A percentile compares a stretch with the other conserved stretches of the same genome.
Conservation (phyloP, 1,140 invertebrate genomes). For the Diachasmimorpha longicaudata region DNA sequence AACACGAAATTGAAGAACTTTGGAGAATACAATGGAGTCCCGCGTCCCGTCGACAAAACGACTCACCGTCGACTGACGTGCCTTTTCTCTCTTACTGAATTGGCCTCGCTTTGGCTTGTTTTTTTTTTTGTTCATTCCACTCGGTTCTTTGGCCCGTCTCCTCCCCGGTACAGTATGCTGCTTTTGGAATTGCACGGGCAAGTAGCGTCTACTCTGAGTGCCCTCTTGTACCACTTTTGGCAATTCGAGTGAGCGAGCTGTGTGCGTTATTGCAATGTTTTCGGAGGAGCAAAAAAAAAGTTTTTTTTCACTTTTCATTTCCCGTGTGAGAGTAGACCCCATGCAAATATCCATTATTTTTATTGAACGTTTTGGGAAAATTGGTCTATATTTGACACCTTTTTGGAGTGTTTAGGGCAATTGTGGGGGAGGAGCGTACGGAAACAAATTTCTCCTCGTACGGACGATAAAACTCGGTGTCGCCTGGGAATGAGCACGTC, state of each 20-base stretch:
- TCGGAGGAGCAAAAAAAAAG: not conserved
- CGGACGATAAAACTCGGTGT: too few relatives aligned
- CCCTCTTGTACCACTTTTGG: not conserved
- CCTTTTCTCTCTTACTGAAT: slow-evolving; percentile 12
- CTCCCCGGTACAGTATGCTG: not conserved
- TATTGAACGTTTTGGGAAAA: too few relatives aligned
- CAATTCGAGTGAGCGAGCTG: not conserved
- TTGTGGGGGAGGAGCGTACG: too few relatives aligned
- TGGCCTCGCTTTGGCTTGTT: not conserved
- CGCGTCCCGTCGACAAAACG: slow-evolving; percentile 15
- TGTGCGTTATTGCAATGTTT: not conserved
- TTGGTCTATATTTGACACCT: too few relatives aligned
- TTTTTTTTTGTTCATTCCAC: not conserved
- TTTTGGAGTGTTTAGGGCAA: too few relatives aligned
- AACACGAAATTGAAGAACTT: slow-evolving; percentile 37
- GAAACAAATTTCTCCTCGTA: too few relatives aligned
- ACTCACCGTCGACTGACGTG: not conserved
- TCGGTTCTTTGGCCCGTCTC: not conserved
- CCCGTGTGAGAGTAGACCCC: too few relatives aligned
- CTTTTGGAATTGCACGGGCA: not conserved
- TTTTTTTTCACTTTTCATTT: too few relatives aligned
- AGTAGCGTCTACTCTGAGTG: not conserved
- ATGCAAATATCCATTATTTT: too few relatives aligned
- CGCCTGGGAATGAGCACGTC: too few relatives aligned
- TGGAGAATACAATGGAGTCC: slow-evolving; percentile 30